Conservation (phyloP, 2,113 vertebrate genomes). For the Rhynchomys soricoides region DNA sequence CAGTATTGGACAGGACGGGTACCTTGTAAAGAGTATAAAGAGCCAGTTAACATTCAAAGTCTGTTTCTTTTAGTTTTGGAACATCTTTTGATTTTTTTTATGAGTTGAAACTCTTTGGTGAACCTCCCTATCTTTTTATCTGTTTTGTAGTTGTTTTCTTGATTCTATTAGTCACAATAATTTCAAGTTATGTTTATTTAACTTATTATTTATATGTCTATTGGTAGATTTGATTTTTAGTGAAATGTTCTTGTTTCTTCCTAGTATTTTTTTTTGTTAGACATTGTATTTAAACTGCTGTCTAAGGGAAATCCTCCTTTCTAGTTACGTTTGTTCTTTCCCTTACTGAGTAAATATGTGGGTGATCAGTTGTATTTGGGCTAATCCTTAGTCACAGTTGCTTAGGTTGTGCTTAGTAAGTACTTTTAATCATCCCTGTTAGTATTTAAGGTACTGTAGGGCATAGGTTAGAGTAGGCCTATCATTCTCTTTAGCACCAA, state of each 20-base stretch:
- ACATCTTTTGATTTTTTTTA: constrained; percentile 17
- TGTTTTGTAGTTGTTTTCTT: constrained; percentile 38
- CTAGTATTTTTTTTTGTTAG: constrained; percentile 33
- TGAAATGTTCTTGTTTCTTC: neutral
- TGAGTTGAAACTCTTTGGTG: constrained; percentile 32
- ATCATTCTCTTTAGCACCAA: neutral
- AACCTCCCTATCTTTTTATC: neutral
- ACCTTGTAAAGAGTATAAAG: constrained; percentile 20
- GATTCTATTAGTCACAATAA: neutral
- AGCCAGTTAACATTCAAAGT: constrained; percentile 17
- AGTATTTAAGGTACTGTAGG: neutral
- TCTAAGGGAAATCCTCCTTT: neutral
- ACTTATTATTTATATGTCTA: neutral
- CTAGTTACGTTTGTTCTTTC: neutral
- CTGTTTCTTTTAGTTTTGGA: neutral
- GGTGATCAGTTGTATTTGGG: neutral
- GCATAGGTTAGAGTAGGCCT: neutral
- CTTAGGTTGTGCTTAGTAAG: neutral
- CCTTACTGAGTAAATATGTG: neutral
- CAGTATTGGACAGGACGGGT: constrained; percentile 1
- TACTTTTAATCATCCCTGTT: neutral
- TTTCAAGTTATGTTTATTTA: constrained; percentile 36
- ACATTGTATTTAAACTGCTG: constrained; percentile 35
- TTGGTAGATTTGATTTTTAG: constrained; percentile 6
- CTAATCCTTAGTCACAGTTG: neutral